phyloP scores from a whole-genome alignment of 1,140 invertebrate species.

The Helicoverpa zea region DNA sequence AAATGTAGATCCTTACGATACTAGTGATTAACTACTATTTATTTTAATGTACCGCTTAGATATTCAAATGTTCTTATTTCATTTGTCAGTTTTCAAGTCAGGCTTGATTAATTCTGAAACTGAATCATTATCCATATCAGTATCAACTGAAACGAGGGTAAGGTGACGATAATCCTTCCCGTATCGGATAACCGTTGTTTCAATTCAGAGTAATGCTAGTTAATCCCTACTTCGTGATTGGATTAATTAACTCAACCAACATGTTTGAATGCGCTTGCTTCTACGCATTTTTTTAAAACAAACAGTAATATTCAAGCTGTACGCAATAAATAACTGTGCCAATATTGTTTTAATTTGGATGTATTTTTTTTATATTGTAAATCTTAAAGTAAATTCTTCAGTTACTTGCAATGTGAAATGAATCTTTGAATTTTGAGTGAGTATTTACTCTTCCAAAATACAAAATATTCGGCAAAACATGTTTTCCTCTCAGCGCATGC shows the following conservation, averaged over 20 bases:
- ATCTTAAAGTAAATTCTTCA: no score
- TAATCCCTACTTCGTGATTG: slow-evolving; percentile 52
- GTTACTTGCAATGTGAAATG: no score
- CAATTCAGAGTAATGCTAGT: slow-evolving; percentile 47
- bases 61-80: not conserved
- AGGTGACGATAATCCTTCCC: slow-evolving; percentile 46
- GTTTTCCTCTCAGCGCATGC: no score
- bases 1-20: no score
- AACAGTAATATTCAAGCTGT: slow-evolving; percentile 1
- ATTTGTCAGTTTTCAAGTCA: not conserved
- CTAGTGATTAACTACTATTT: not conserved
- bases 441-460: no score
- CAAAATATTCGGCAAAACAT: no score
- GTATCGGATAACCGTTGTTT: slow-evolving; percentile 52
- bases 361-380: not conserved
- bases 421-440: no score
- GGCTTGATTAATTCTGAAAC: slow-evolving; percentile 1
- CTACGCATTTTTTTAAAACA: slow-evolving; percentile 23
- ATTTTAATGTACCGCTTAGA: not conserved
- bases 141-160: slow-evolving; percentile 22
- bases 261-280: slow-evolving; percentile 34
- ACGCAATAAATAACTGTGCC: not conserved
- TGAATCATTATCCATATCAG: slow-evolving; percentile 32
- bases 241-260: slow-evolving; percentile 37
- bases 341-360: slow-evolving; percentile 28